These are phyloP conservation scores for Halesus radiatus DNA, from an alignment of 1,140 invertebrate species.

Conservation along the genomic window DNA sequence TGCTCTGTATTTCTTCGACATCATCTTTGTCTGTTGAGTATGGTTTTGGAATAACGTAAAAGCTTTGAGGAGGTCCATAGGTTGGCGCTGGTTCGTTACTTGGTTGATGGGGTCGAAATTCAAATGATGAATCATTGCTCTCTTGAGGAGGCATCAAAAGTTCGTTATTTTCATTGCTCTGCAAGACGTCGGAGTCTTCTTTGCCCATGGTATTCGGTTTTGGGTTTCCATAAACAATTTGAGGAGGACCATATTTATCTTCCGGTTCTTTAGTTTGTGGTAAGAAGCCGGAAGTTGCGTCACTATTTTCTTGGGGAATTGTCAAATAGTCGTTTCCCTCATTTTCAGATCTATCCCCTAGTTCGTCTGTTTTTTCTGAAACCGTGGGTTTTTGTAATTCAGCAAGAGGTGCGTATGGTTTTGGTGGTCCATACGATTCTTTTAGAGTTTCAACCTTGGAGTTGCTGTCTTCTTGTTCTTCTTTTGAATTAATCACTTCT, in stretches of 20 bases:
- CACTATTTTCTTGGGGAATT: too few relatives aligned
- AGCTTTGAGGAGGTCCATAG: conserved; percentile 3
- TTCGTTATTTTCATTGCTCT: too few relatives aligned
- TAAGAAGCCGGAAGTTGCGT: too few relatives aligned
- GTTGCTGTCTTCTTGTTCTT: not conserved
- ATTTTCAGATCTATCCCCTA: too few relatives aligned
- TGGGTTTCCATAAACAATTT: conserved; percentile 6
- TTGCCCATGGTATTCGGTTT: not conserved
- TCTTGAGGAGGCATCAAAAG: too few relatives aligned
- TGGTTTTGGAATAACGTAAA: not conserved
- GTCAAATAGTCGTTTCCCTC: too few relatives aligned
- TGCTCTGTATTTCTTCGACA: not conserved
- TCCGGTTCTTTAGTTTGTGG: not conserved
- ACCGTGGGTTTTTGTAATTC: not conserved
- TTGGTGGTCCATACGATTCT: conserved; percentile 17
- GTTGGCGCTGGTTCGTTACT: conserved; percentile 1
- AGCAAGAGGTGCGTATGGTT: not conserved
- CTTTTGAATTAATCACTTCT: not conserved
- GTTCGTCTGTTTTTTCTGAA: not conserved
- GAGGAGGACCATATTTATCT: conserved; percentile 15
- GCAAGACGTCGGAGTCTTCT: too few relatives aligned
- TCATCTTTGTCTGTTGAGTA: not conserved
- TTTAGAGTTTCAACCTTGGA: not conserved
- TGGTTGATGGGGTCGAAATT: not conserved
- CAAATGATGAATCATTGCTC: not conserved